A percentile compares a stretch with the other conserved stretches of the same genome.
Conservation (phyloP, 1,140 invertebrate species). For the Cotesia vestalis region DNA sequence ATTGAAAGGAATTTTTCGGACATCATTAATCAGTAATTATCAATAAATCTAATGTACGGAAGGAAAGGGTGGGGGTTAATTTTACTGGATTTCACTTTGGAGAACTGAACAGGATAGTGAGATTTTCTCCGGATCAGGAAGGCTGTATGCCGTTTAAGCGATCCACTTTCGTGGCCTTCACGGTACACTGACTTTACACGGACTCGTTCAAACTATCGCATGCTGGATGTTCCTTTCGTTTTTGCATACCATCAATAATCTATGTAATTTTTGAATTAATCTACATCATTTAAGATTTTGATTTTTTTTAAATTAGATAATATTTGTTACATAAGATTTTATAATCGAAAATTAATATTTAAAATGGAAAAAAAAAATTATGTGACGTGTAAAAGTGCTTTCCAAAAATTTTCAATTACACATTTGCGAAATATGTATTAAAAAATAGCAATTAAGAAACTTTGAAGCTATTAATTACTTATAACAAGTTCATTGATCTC, state of each 20-base stretch:
- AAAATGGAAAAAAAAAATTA: too few species aligned
- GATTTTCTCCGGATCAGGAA: constrained; percentile 60
- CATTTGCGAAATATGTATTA: too few species aligned
- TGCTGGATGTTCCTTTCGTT: constrained; percentile 20
- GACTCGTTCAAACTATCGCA: neutral
- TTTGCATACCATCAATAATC: constrained; percentile 16
- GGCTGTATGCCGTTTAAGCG: constrained; percentile 31
- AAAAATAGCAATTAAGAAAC: too few species aligned
- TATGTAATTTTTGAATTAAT: neutral
- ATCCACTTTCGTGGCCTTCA: constrained; percentile 60
- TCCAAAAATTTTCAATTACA: too few species aligned
- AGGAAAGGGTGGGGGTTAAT: constrained; percentile 4
- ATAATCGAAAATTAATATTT: too few species aligned
- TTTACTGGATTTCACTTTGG: constrained; percentile 38
- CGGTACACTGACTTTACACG: constrained; percentile 18
- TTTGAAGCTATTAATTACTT: too few species aligned
- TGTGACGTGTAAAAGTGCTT: too few species aligned
- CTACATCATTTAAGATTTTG: too few species aligned
- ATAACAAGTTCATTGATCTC: neutral
- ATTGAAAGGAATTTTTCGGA: neutral
- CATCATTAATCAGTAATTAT: neutral
- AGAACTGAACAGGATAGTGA: constrained; percentile 8
- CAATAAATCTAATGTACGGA: too few species aligned
- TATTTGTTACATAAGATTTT: too few species aligned
- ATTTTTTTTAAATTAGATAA: too few species aligned